Base-by-base conservation (phyloP, 2,113 vertebrate species). In the Ginglymostoma cirratum region DNA sequence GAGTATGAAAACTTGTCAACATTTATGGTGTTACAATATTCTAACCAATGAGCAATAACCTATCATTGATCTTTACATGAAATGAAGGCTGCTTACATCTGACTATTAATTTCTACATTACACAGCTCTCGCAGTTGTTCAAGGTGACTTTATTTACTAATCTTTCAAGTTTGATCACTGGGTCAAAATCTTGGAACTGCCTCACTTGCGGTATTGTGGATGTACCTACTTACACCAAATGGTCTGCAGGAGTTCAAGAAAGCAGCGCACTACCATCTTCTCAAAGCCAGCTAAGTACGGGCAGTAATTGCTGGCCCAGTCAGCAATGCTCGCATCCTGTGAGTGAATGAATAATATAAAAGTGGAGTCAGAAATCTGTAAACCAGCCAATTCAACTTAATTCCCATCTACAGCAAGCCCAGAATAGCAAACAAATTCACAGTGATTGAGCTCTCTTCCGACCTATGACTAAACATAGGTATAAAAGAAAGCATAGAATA, bases 301-400 rank as follows among this genome's bases (percentile, higher is more conserved):
- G 48, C 48, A 48, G 48, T 48, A 48, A 48, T 48, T 48, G 48
- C 48, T 48, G 48, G 48, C 48, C 48, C 48, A 48, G 48, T 48
- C 48, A 48, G 48, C 48, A 48, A 48, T 48, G 48, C 48, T 48
- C 48, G 3, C 48, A 48, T 3, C 3, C 48, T 1, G 1, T 48
- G 48, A 48, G 48, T 48, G 48, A 48, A 48, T 48, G 48, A 48
- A 48, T 48, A 48, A 48, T 3, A 48, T 2, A 48, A 48, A 48
- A 48, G 48, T 34, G 87, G 87, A 90, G 87, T 30, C 48, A 90
- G 52, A 90, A 90, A 90, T 34, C 87, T 90, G 52, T 48, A 90
- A 61, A 55, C 52, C 55, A 90, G 87, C 87, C 52, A 90, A 61
- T 52, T 4, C 27, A 27, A 90, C 52, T 27, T 30, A 90, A 61